These are phyloP conservation scores for Sylvietta virens DNA, from an alignment of 2,113 vertebrate species.

Conservation along the genomic window DNA sequence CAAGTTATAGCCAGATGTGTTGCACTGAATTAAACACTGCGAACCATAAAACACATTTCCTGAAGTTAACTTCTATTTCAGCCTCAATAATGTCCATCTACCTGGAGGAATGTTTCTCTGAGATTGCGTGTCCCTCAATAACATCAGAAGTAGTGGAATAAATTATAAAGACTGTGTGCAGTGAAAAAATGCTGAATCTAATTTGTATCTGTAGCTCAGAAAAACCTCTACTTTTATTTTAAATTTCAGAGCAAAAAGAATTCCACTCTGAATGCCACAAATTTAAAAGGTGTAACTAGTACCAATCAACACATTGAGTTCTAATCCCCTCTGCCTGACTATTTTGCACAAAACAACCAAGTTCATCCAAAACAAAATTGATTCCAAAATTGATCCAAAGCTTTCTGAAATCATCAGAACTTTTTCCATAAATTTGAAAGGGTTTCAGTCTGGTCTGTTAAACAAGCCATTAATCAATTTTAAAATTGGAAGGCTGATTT, in stretches of 20 bases:
- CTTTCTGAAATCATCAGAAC: background rate
- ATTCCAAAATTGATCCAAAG: background rate
- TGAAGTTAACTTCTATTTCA: background rate
- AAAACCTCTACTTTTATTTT: background rate
- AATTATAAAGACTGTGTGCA: background rate
- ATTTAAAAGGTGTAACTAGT: background rate
- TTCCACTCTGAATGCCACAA: background rate
- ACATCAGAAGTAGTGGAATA: background rate
- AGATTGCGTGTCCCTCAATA: background rate
- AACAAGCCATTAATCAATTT: background rate
- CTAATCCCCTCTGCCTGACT: background rate
- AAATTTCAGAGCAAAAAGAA: background rate
- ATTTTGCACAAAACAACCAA: background rate
- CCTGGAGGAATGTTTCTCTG: background rate
- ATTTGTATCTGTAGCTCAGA: background rate
- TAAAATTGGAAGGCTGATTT: background rate
- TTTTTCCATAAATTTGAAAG: background rate
- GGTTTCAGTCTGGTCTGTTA: background rate
- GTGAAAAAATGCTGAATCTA: background rate
- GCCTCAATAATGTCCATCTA: background rate
- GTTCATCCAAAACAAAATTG: background rate
- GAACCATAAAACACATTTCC: background rate
- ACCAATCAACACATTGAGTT: background rate
- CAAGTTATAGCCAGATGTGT: conserved; percentile 41
- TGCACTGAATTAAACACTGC: background rate